phyloP scores from a whole-genome alignment of 2,797 vertebrate genomes.

The Dromococcyx pavoninus region DNA sequence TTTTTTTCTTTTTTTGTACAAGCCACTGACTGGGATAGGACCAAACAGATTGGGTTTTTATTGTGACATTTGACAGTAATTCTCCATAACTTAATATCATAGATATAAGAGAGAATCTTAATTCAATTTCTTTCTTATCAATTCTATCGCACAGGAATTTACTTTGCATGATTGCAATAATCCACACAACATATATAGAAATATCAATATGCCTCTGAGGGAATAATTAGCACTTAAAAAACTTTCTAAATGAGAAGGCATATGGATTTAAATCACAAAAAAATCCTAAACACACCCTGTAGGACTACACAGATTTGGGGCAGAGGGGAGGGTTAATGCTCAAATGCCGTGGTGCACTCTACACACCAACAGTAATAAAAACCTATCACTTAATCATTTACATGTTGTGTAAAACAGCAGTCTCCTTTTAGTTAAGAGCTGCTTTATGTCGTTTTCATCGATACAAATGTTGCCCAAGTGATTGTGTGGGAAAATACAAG shows the following conservation, averaged over 20 bases:
- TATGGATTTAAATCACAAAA: background rate
- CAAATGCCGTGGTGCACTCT: slow-evolving; percentile 2
- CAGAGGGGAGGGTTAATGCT: background rate
- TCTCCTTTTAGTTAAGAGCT: slow-evolving; percentile 61
- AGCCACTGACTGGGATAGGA: background rate
- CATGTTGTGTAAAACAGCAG: slow-evolving; percentile 60
- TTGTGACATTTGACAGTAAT: background rate
- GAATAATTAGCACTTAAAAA: background rate
- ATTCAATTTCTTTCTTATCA: background rate
- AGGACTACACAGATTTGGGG: background rate
- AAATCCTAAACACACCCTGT: background rate
- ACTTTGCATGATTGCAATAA: background rate
- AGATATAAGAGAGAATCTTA: background rate
- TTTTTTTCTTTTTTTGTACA: background rate
- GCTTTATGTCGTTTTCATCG: slow-evolving; percentile 65
- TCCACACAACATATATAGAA: background rate
- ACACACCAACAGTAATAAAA: slow-evolving; percentile 66
- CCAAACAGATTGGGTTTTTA: background rate
- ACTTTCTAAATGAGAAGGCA: background rate
- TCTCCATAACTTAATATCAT: background rate
- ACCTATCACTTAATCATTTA: slow-evolving; percentile 66
- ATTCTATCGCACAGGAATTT: background rate
- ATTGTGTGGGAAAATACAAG: slow-evolving; percentile 71
- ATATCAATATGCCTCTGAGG: background rate
- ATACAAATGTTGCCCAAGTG: slow-evolving; percentile 67